A percentile compares a stretch with the other conserved stretches of the same genome.
Conservation (phyloP, 2,113 vertebrate genomes). For the Lagopus muta region DNA sequence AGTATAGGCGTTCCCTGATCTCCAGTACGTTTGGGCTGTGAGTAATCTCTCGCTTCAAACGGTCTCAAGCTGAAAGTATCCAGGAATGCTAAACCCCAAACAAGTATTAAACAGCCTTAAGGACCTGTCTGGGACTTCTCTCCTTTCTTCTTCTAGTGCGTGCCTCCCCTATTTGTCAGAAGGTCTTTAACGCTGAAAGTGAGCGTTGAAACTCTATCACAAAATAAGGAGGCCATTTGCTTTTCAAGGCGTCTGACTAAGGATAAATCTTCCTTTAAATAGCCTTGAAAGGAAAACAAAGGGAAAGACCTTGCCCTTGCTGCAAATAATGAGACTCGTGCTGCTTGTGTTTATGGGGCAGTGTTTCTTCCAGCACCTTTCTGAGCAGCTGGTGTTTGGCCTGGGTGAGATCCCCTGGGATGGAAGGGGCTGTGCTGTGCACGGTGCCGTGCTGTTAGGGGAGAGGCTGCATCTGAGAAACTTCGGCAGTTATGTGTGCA, state of each 20-base stretch:
- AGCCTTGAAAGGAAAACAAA: slow-evolving; percentile 17
- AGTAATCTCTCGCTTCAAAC: slow-evolving; percentile 40
- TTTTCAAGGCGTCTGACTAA: slow-evolving; percentile 27
- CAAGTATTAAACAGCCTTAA: slow-evolving; percentile 28
- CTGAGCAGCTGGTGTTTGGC: background rate
- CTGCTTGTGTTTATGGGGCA: background rate
- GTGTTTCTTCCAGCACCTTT: background rate
- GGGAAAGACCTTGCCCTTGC: background rate
- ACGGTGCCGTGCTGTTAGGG: background rate
- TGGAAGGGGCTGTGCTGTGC: background rate
- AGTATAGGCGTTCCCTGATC: background rate
- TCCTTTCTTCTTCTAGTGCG: background rate
- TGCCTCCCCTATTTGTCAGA: slow-evolving; percentile 22
- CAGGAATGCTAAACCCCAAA: slow-evolving; percentile 17
- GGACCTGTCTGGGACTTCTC: background rate
- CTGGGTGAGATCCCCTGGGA: background rate
- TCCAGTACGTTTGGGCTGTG: background rate
- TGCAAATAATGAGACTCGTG: background rate
- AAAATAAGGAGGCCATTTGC: slow-evolving; percentile 29
- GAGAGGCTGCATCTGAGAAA: background rate
- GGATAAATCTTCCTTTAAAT: slow-evolving; percentile 45
- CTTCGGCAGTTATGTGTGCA: background rate
- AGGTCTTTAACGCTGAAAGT: slow-evolving; percentile 10
- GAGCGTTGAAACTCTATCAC: slow-evolving; percentile 14
- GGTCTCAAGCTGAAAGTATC: slow-evolving; percentile 38